Percentiles rank a stretch among this genome's conserved stretches.
These are phyloP conservation scores for Xenops minutus DNA, from an alignment of 2,797 vertebrate genomes.

Conservation along the genomic window DNA sequence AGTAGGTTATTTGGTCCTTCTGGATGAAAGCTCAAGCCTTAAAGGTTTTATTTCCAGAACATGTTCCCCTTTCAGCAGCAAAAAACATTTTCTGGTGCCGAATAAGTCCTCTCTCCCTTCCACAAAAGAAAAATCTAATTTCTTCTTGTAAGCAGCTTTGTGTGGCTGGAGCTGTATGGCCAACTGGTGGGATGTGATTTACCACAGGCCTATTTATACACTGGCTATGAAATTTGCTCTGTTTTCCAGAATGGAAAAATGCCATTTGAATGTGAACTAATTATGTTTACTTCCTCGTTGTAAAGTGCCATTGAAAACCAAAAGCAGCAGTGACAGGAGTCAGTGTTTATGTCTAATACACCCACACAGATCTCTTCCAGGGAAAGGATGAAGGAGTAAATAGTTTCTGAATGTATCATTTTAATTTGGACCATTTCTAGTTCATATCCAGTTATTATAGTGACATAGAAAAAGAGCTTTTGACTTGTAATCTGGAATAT, in stretches of 20 bases:
- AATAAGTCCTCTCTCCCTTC: background rate
- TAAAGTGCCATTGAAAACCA: background rate
- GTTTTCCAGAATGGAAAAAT: background rate
- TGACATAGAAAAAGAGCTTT: background rate
- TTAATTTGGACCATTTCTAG: background rate
- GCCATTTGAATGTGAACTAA: background rate
- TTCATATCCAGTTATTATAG: background rate
- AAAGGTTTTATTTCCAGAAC: background rate
- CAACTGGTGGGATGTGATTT: background rate
- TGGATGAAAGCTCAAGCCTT: background rate
- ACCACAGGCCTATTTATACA: background rate
- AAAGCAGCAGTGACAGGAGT: background rate
- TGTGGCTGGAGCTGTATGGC: background rate
- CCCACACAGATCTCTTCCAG: background rate
- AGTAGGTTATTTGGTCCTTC: background rate
- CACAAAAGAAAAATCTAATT: background rate
- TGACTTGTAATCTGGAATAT: background rate
- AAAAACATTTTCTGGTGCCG: background rate
- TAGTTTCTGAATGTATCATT: background rate
- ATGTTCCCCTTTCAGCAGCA: fast-evolving
- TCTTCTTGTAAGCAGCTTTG: background rate
- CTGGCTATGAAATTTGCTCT: background rate
- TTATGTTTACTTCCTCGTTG: background rate
- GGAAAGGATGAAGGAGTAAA: background rate
- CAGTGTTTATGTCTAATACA: background rate